Evolutionary conservation across 1,140 invertebrate species (phyloP).

Genomic region (Brachionus angularis): DNA sequence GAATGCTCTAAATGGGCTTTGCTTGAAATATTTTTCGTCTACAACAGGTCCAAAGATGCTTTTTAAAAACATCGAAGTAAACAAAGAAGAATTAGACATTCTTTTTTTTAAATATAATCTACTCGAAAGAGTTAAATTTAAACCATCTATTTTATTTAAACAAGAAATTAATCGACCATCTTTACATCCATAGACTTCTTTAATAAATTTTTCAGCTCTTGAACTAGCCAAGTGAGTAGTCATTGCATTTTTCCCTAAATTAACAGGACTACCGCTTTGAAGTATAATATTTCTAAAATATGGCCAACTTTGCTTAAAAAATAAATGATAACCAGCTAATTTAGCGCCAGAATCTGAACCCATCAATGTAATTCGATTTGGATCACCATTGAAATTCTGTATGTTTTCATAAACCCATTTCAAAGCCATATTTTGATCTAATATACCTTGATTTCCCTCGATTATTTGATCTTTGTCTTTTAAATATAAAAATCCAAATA

Average conservation of each 20-base stretch:
- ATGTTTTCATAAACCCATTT: constrained; percentile 79
- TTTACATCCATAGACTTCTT: not conserved
- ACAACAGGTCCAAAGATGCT: constrained; percentile 22
- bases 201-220: not conserved
- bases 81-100: not conserved
- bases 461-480: constrained; percentile 67
- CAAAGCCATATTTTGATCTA: constrained; percentile 79
- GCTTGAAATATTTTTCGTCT: not conserved
- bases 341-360: constrained; percentile 91
- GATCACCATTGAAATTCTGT: constrained; percentile 81
- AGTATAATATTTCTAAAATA: constrained; percentile 29
- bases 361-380: constrained; percentile 83
- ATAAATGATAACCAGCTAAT: constrained; percentile 61
- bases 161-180: not conserved
- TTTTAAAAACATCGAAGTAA: not conserved
- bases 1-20: constrained; percentile 20
- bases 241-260: constrained; percentile 20
- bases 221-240: constrained; percentile 14
- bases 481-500: constrained; percentile 65
- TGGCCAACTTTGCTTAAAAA: not conserved
- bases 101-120: not conserved
- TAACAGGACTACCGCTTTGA: constrained; percentile 8
- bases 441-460: constrained; percentile 84
- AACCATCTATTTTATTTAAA: not conserved
- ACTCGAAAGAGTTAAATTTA: constrained; percentile 2